Percentiles rank a stretch among this genome's conserved stretches.
Conservation (phyloP, 2,113 vertebrate genomes). For the Coptodon bakossiorum region DNA sequence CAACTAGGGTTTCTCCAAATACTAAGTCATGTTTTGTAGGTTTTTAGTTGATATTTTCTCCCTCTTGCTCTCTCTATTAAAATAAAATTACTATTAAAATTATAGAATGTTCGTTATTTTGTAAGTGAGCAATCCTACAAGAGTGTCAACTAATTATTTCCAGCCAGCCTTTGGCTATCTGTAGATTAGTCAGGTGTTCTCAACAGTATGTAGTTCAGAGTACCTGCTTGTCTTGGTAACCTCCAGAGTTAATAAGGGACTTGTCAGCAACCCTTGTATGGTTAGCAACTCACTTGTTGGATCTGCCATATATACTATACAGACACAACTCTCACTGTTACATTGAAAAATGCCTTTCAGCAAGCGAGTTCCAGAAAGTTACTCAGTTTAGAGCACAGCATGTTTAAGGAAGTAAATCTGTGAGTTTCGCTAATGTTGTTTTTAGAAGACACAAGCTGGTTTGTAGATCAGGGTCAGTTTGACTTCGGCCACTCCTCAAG, state of each 20-base stretch:
- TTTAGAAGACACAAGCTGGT: constrained; percentile 1
- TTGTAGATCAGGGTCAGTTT: background rate
- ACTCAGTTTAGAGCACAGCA: constrained; percentile 12
- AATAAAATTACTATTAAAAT: background rate
- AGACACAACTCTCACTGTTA: background rate
- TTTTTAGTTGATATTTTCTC: background rate
- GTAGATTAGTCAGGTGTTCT: background rate
- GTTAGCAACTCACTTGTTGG: background rate
- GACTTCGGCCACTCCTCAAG: background rate
- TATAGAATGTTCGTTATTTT: background rate
- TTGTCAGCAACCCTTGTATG: background rate
- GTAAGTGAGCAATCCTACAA: background rate
- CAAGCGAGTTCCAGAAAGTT: background rate
- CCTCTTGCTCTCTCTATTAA: background rate
- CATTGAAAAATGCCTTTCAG: background rate
- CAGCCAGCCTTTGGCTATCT: background rate
- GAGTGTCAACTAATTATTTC: background rate
- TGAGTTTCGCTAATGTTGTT: background rate
- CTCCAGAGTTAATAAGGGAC: background rate
- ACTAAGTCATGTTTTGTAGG: background rate
- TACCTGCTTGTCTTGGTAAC: background rate
- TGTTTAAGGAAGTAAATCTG: background rate
- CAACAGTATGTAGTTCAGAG: background rate
- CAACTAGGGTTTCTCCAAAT: background rate
- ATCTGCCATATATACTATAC: background rate